phyloP scores from a whole-genome alignment of 2,113 vertebrate genomes.

The Leptodactylus fuscus region DNA sequence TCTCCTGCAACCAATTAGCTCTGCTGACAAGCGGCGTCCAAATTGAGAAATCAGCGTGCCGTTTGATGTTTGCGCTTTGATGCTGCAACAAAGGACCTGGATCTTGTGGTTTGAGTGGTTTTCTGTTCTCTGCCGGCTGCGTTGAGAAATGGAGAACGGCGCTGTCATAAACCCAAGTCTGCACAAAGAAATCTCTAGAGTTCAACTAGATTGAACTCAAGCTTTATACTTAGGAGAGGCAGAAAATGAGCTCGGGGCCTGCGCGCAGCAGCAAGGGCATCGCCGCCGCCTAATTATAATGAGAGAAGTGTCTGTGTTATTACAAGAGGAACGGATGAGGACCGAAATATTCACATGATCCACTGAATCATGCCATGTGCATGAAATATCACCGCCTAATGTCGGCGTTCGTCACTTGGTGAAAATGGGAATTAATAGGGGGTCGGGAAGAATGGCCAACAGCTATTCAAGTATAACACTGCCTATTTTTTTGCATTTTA shows the following conservation, averaged over 20 bases:
- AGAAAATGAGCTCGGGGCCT: neutral
- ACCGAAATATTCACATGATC: neutral
- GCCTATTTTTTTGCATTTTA: too few species aligned
- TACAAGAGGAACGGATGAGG: neutral
- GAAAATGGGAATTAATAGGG: too few species aligned
- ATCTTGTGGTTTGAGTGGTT: conserved; percentile 47
- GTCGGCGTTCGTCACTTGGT: too few species aligned
- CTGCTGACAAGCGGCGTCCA: conserved; percentile 52
- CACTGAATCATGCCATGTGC: neutral
- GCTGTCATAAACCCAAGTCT: neutral
- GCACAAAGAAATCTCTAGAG: conserved; percentile 6
- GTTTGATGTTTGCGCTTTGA: conserved; percentile 57
- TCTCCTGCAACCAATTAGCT: conserved; percentile 58
- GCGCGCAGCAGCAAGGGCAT: neutral
- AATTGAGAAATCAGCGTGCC: conserved; percentile 35
- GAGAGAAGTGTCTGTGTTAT: neutral
- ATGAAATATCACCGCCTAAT: too few species aligned
- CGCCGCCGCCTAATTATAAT: neutral
- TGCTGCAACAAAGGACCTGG: conserved; percentile 51
- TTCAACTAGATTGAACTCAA: neutral
- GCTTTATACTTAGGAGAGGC: conserved; percentile 1
- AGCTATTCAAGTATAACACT: too few species aligned
- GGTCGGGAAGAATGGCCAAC: too few species aligned
- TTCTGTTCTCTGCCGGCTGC: conserved; percentile 19
- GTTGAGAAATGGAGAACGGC: conserved; percentile 16